Evolutionary conservation across 2,797 vertebrate species (phyloP).

Genomic region (Xyrichtys novacula): DNA sequence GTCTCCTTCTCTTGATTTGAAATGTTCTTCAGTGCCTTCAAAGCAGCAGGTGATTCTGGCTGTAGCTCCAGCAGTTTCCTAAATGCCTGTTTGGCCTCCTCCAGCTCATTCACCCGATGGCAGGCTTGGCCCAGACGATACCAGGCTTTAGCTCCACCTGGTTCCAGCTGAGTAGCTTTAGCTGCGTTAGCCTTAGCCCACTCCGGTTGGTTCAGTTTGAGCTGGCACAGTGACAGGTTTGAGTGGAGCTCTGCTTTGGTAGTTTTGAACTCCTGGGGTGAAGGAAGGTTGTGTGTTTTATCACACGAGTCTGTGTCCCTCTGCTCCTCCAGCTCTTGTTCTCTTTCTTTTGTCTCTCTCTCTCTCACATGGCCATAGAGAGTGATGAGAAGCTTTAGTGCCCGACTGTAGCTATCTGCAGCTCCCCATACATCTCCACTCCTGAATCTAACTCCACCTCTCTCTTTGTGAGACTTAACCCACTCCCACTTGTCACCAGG

Average conservation of each 20-base stretch:
- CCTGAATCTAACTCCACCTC: conserved; percentile 86
- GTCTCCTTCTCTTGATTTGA: conserved; percentile 82
- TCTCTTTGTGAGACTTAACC: conserved; percentile 84
- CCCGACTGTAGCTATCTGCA: conserved; percentile 87
- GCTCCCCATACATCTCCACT: conserved; percentile 88
- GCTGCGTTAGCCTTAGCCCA: conserved; percentile 85
- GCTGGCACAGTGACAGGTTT: conserved; percentile 91
- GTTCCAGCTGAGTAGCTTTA: conserved; percentile 86
- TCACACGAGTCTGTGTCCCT: conserved; percentile 40
- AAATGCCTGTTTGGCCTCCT: conserved; percentile 86
- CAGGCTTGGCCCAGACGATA: conserved; percentile 90
- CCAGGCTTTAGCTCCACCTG: conserved; percentile 87
- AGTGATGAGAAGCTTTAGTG: conserved; percentile 87
- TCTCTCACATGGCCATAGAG: conserved; percentile 63
- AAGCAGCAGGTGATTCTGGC: conserved; percentile 87
- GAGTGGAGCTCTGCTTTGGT: conserved; percentile 88
- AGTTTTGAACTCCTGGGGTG: conserved; percentile 72
- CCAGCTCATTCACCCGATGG: conserved; percentile 87
- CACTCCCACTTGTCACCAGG: conserved; percentile 85
- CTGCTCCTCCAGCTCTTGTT: conserved; percentile 26
- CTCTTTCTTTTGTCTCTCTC: conserved; percentile 38
- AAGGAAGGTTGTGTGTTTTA: conserved; percentile 40
- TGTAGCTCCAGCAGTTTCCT: conserved; percentile 86
- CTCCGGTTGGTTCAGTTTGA: conserved; percentile 85
- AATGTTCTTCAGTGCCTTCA: conserved; percentile 87